Evolutionary conservation across 2,797 vertebrate genomes (phyloP), one percentile per base, ranked within the genome.

Genomic region (Sebastes hubbsi): DNA sequence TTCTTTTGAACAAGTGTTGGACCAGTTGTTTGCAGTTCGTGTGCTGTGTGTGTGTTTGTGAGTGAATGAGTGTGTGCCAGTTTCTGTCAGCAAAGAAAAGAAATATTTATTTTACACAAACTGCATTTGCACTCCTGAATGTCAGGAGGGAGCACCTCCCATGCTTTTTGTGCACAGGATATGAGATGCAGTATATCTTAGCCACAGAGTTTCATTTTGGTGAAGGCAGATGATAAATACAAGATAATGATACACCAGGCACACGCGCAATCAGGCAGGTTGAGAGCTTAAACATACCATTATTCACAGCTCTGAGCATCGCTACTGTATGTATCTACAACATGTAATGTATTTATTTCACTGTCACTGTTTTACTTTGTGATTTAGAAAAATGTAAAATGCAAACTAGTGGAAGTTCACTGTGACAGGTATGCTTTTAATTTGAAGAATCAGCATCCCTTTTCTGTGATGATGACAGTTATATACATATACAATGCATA

Each of bases 381-480:
- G 73, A 87, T 90, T 88, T 87, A 89, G 84, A 87, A 94, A 92
- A 91, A 75, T 91, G 96, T 96, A 83, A 90, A 91, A 90, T 92
- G 89, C 88, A 92, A 93, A 95, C 89, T 93, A 92, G 93, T 94
- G 88, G 88, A 96, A 96, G 96, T 97, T 95, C 95, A 96, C 97
- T 99, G 98, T 99, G 97, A 99, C 89, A 95, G 96, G 95, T 97
- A 97, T 96, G 95, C 92, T 96, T 98, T 97, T 97, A 94, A 96
- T 96, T 97, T 97, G 92, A 96, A 78, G 89, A 97, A 95, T 97
- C 95, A 96, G 96, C 97, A 97, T 97, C 96, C 96, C 97, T 96
- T 98, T 97, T 97, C 96, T 96, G 97, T 98, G 97, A 97, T 97
- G 96, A 97, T 97, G 95, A 97, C 96, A 96, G 95, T 97, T 97